Base-by-base conservation (phyloP, 1,140 invertebrate species). In the Bombus confusus region DNA sequence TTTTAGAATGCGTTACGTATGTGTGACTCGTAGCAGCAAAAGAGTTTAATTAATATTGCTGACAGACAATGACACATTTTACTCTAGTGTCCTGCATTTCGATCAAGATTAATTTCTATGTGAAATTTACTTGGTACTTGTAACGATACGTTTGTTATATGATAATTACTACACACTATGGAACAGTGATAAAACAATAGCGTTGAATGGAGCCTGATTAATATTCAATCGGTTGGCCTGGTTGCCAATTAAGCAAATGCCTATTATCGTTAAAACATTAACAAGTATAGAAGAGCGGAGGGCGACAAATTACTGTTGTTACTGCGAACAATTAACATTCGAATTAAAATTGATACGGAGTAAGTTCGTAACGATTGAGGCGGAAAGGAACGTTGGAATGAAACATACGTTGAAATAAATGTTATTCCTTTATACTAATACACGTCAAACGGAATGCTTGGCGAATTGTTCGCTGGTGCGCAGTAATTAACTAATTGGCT, bases 201-300 rank as follows among this genome's bases (percentile, higher is more conserved):
- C 8, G 2, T 4, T 28, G 28, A 75, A 57, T 37, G 25, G 31
- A 25, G 73, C 37, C 12, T 28, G 57, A 37, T 62, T 62, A 62
- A 74, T 34, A 74, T 74, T 52, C 43, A 47, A 74, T 25, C 73
- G 43, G 41, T 18, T 34, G 10, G 41, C 43, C 43, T 25, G 6
- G 31, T 69, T 39, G 73, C 31, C 73, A 52, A 52, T 74, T 74
- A 74, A 47, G n/a, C 73, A 15, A 12, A 52, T 43, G 73, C 41
- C 25, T 22, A 8, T 18, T 52, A 74, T 22, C 72, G 43, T 74
- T 74, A 13, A 74, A 74, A n/a, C 73, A 31, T 74, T 74, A 34
- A 52, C 22, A 52, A 74, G 41, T 52, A 25, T 52, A 25, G n/a
- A 52, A 41, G 34, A 2, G 9, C 1, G 0, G 22, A 10, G 3